phyloP scores from a whole-genome alignment of 2,113 vertebrate genomes.

The Apus apus region DNA sequence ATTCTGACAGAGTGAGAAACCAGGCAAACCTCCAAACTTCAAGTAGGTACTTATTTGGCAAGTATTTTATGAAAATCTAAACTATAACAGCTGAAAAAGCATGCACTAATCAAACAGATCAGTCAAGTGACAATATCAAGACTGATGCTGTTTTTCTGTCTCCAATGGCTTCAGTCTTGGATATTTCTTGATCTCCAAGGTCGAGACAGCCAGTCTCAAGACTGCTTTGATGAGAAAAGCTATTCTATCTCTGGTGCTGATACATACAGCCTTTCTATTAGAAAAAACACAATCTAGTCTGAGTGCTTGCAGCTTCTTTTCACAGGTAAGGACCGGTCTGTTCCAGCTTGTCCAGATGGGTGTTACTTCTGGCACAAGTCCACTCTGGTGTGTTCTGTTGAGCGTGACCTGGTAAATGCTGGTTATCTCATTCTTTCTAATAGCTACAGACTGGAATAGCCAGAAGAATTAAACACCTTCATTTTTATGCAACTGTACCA shows the following conservation, averaged over 20 bases:
- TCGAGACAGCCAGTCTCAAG: background rate
- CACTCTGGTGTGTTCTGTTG: fast-evolving
- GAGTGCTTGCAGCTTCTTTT: background rate
- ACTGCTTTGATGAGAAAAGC: background rate
- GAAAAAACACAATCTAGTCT: fast-evolving
- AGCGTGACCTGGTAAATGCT: background rate
- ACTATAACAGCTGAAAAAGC: background rate
- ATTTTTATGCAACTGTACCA: background rate
- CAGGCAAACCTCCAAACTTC: background rate
- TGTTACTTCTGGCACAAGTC: background rate
- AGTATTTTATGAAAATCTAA: background rate
- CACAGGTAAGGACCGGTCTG: background rate
- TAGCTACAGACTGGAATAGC: background rate
- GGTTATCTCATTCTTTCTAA: background rate
- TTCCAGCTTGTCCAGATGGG: background rate
- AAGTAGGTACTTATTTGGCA: background rate
- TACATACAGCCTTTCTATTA: background rate
- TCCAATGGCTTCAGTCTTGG: background rate
- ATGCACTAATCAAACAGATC: background rate
- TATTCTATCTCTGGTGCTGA: fast-evolving
- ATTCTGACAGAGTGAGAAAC: background rate
- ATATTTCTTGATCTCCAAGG: background rate
- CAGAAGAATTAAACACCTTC: background rate
- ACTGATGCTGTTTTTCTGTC: fast-evolving
- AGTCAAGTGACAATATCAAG: background rate